phyloP scores from a whole-genome alignment of 2,113 vertebrate species.

The Holacanthus passer region DNA sequence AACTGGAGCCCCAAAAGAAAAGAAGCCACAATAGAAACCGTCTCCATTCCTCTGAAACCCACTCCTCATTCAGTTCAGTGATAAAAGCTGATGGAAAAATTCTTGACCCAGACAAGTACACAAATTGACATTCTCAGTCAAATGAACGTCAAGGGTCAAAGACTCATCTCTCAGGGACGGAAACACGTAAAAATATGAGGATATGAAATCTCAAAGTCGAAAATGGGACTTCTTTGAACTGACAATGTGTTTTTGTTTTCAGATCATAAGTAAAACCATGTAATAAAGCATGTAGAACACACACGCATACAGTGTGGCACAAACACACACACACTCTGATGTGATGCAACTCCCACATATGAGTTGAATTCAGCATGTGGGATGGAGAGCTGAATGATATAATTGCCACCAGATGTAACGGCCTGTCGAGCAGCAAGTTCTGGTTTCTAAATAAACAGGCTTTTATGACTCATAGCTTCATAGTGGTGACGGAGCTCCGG shows the following conservation, averaged over 20 bases:
- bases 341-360: constrained; percentile 73
- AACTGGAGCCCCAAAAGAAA: constrained; percentile 52
- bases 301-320: constrained; percentile 26
- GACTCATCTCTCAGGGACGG: not conserved
- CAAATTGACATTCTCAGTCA: constrained; percentile 17
- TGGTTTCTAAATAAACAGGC: constrained; percentile 85
- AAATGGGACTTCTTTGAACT: constrained; percentile 10
- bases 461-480: constrained; percentile 83
- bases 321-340: constrained; percentile 39
- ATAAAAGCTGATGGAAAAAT: constrained; percentile 44
- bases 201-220: constrained; percentile 15
- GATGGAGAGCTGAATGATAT: constrained; percentile 67
- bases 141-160: constrained; percentile 23
- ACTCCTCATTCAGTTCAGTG: constrained; percentile 20
- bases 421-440: constrained; percentile 80
- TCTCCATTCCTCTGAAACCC: constrained; percentile 48
- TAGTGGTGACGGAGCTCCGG: constrained; percentile 77
- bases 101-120: constrained; percentile 27
- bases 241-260: constrained; percentile 29
- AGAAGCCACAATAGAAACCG: constrained; percentile 58
- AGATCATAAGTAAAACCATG: constrained; percentile 40
- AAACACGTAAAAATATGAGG: not conserved
- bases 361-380: constrained; percentile 73
- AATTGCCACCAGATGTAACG: constrained; percentile 83
- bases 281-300: constrained; percentile 23